These are phyloP conservation scores for Tridacna crocea DNA, from an alignment of 2,888 invertebrate genomes.

Conservation along the genomic window DNA sequence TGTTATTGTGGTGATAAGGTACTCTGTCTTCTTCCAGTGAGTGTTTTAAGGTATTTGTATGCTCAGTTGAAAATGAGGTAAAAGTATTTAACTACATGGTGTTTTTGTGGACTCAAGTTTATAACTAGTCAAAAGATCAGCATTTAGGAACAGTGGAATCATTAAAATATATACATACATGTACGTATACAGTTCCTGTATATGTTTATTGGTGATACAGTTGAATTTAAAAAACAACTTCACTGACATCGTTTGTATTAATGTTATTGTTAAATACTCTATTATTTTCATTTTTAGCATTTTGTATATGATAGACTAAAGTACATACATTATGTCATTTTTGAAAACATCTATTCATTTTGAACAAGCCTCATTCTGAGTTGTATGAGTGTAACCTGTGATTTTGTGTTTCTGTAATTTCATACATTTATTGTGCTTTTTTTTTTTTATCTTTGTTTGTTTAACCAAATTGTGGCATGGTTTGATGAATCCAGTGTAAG, in stretches of 20 bases:
- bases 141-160: neutral
- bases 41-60: neutral
- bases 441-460: neutral
- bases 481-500: neutral
- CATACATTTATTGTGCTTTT: neutral
- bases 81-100: neutral
- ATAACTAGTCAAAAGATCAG: neutral
- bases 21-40: neutral
- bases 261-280: no score
- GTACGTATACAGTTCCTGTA: no score
- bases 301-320: no score
- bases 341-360: no score
- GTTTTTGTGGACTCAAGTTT: neutral
- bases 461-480: neutral
- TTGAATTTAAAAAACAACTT: no score
- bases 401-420: neutral
- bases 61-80: neutral
- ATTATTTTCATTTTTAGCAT: no score
- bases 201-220: no score
- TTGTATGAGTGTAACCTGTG: neutral
- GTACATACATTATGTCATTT: no score
- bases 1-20: conserved; percentile 20
- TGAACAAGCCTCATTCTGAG: conserved; percentile 9
- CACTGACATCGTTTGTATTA: no score
- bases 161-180: neutral